Conservation (phyloP, 2,888 invertebrate species). For the Magallana nippona region DNA sequence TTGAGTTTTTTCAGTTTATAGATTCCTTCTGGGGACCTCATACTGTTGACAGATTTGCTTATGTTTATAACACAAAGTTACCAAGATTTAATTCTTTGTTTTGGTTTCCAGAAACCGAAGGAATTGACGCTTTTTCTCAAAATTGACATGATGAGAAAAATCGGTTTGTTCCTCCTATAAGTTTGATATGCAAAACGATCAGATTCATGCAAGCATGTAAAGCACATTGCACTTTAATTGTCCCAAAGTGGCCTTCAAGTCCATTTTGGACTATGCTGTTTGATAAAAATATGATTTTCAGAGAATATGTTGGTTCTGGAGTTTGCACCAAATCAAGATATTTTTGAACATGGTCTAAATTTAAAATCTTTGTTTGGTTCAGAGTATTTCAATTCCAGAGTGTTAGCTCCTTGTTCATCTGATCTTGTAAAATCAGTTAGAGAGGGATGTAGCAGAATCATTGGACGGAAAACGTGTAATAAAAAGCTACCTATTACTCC, state of each 20-base stretch:
- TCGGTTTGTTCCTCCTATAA: conserved; percentile 42
- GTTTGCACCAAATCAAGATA: conserved; percentile 27
- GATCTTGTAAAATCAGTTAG: too few relatives aligned
- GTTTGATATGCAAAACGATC: not conserved
- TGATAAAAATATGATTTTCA: not conserved
- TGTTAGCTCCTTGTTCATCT: too few relatives aligned
- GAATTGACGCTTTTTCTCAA: conserved; percentile 10
- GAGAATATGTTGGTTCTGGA: conserved; percentile 22
- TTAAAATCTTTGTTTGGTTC: conserved; percentile 38
- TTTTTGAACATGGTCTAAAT: conserved; percentile 36
- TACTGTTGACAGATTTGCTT: conserved; percentile 19
- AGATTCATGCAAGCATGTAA: not conserved
- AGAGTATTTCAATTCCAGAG: conserved; percentile 22
- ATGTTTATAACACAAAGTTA: conserved; percentile 28
- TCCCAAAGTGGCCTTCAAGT: conserved; percentile 37
- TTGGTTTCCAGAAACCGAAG: conserved; percentile 36
- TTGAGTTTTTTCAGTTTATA: too few relatives aligned
- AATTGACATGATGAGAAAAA: conserved; percentile 40
- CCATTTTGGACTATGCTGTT: conserved; percentile 38
- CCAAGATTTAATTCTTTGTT: not conserved
- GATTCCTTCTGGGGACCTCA: too few relatives aligned
- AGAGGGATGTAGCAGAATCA: too few relatives aligned
- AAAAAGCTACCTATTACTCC: too few relatives aligned
- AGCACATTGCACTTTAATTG: not conserved
- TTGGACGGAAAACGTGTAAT: too few relatives aligned